Evolutionary conservation across 2,888 invertebrate species (phyloP).

Genomic region (Xylota sylvarum): DNA sequence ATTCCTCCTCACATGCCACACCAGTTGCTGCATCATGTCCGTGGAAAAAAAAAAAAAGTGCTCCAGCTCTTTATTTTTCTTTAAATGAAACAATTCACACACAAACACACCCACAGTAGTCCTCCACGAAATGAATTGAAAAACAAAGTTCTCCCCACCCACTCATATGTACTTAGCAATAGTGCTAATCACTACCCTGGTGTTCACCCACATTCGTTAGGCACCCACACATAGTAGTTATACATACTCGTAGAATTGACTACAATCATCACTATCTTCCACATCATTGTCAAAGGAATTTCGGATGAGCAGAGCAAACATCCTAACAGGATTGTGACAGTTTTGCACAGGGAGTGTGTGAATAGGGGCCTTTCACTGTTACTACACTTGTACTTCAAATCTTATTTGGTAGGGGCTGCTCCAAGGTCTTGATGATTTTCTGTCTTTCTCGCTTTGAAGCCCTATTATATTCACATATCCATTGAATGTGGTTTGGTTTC

Average conservation of each 20-base stretch:
- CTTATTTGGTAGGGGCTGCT: constrained; percentile 11
- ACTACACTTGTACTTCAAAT: neutral
- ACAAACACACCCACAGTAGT: neutral
- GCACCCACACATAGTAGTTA: neutral
- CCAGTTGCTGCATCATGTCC: constrained; percentile 37
- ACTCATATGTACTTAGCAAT: neutral
- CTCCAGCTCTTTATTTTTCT: constrained; percentile 1
- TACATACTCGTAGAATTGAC: constrained; percentile 6
- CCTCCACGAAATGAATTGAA: neutral
- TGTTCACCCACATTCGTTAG: neutral
- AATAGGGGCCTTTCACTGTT: constrained; percentile 31
- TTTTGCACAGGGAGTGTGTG: constrained; percentile 33
- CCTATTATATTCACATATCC: constrained; percentile 39
- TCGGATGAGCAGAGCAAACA: constrained; percentile 50
- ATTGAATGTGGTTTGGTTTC: constrained; percentile 37
- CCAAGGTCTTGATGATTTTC: constrained; percentile 3
- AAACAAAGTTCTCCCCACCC: neutral
- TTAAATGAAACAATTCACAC: constrained; percentile 23
- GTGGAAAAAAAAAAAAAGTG: neutral
- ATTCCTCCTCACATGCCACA: constrained; percentile 19
- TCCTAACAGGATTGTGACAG: constrained; percentile 50
- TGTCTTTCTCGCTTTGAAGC: constrained; percentile 34
- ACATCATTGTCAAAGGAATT: constrained; percentile 37
- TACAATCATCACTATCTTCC: constrained; percentile 22
- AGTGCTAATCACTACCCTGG: constrained; percentile 44